A percentile compares a stretch with the other conserved stretches of the same genome.
These are phyloP conservation scores for Argyra leucocephala DNA, from an alignment of 2,888 invertebrate species.

Conservation along the genomic window DNA sequence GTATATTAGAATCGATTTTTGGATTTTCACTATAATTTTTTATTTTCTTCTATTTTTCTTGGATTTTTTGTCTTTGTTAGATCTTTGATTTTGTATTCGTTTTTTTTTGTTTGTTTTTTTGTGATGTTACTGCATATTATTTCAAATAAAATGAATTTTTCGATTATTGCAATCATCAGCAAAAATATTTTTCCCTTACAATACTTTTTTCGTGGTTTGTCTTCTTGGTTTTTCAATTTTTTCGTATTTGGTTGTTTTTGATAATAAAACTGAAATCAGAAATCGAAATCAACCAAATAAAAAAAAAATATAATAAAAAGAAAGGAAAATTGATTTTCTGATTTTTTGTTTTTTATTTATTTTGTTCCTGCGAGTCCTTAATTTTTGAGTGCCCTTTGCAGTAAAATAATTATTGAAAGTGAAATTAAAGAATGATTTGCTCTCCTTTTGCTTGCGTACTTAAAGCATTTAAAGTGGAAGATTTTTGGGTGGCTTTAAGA, in stretches of 20 bases:
- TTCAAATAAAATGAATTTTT: not conserved
- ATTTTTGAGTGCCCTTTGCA: not conserved
- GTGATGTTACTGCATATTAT: not conserved
- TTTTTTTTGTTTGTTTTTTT: not conserved
- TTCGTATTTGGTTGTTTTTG: not conserved
- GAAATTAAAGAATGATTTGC: slow-evolving; percentile 1
- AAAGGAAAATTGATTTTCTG: not conserved
- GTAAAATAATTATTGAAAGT: not conserved
- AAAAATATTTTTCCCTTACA: not conserved
- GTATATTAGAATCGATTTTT: slow-evolving; percentile 1
- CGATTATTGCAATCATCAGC: not conserved
- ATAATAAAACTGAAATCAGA: not conserved
- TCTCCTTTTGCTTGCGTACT: no score
- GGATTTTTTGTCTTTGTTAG: no score
- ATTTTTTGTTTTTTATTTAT: not conserved
- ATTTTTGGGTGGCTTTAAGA: no score
- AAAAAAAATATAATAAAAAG: not conserved
- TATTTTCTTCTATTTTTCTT: not conserved
- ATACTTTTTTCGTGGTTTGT: not conserved
- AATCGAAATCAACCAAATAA: no score
- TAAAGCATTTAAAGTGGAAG: no score
- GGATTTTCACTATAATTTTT: not conserved
- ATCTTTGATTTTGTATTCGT: no score
- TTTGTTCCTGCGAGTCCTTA: no score
- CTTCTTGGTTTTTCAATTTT: not conserved